A percentile compares a stretch with the other conserved stretches of the same genome.
phyloP scores from a whole-genome alignment of 2,888 invertebrate genomes.

The Tenthredo distinguenda region DNA sequence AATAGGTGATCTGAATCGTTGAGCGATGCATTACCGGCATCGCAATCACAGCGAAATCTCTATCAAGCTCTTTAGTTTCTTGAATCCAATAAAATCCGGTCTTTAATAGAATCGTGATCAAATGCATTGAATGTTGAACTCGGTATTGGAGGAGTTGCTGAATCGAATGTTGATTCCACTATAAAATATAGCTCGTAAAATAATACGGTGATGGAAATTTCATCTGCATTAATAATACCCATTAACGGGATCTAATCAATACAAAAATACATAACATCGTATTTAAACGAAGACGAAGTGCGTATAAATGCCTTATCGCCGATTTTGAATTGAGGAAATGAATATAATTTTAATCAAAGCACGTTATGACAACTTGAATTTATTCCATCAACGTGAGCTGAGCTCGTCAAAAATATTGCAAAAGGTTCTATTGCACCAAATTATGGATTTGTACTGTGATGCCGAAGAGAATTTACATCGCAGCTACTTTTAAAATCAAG shows the following conservation, averaged over 20 bases:
- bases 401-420: background rate
- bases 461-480: background rate
- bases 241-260: constrained; percentile 6
- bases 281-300: background rate
- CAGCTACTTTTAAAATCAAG: background rate
- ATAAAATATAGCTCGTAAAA: constrained; percentile 43
- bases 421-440: background rate
- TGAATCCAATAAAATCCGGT: constrained; percentile 27
- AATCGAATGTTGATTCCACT: constrained; percentile 30
- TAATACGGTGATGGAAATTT: constrained; percentile 29
- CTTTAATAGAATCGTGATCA: constrained; percentile 31
- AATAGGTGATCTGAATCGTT: constrained; percentile 1
- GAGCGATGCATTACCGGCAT: constrained; percentile 20
- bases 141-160: background rate
- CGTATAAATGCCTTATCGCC: constrained; percentile 3
- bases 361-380: background rate
- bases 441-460: background rate
- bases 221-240: background rate
- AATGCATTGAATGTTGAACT: constrained; percentile 28
- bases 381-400: background rate
- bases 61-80: constrained; percentile 36
- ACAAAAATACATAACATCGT: constrained; percentile 2
- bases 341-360: background rate
- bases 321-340: background rate
- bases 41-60: constrained; percentile 27